A percentile compares a stretch with the other conserved stretches of the same genome.
Conservation (phyloP, 1,140 invertebrate species). For the Pteromalus puparum region DNA sequence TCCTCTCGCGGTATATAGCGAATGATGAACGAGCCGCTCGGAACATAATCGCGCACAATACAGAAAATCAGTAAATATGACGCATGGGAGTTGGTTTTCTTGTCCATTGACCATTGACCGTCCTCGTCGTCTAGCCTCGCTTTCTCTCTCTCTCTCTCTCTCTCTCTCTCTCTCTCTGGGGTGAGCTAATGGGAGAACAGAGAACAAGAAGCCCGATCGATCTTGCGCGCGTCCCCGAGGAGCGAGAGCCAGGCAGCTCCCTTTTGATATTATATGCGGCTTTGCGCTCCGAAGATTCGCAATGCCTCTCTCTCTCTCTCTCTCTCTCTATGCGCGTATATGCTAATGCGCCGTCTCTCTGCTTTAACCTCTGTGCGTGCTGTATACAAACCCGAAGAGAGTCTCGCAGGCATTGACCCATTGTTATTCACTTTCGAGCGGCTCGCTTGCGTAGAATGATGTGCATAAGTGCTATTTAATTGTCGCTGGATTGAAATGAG, state of each 20-base stretch:
- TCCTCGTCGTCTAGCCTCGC: neutral
- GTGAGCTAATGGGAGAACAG: neutral
- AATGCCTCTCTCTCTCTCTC: neutral
- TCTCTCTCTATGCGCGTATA: neutral
- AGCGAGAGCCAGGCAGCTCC: neutral
- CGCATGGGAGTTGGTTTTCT: constrained; percentile 23
- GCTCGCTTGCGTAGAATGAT: neutral
- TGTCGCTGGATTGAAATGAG: constrained; percentile 7
- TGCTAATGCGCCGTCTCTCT: constrained; percentile 15
- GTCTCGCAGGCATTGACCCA: constrained; percentile 11
- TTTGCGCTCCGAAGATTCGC: constrained; percentile 26
- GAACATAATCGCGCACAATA: neutral
- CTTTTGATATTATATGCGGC: constrained; percentile 36
- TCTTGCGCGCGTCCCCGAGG: constrained; percentile 8
- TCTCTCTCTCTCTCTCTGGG: too few species aligned
- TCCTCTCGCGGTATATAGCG: neutral
- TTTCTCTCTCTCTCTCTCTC: neutral
- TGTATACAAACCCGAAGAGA: neutral
- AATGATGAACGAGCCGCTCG: neutral
- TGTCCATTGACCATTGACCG: neutral
- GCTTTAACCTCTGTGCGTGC: too few species aligned
- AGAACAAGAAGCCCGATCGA: constrained; percentile 24
- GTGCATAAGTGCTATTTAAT: constrained; percentile 30
- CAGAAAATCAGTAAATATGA: constrained; percentile 2
- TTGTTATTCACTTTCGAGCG: constrained; percentile 20